Evolutionary conservation across 2,797 vertebrate genomes (phyloP), one percentile per base, ranked within the genome.

Genomic region (Geotrypetes seraphini): DNA sequence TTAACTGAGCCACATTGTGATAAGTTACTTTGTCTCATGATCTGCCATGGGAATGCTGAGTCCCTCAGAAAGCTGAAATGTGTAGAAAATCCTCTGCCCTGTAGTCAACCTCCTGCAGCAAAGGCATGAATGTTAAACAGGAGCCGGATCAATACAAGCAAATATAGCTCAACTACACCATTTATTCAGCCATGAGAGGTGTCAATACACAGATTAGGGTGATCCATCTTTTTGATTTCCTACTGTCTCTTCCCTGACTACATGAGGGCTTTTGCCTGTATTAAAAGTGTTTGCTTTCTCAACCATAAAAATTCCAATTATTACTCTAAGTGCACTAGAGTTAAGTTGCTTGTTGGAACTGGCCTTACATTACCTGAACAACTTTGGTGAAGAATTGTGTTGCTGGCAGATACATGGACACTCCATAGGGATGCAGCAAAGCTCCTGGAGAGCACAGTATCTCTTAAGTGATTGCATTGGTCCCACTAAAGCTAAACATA

Each of bases 131-230:
- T 96, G 86, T 86, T 91, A 91, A 96, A 70, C 81, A 91, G 88
- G 63, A 60, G 47, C 35, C 39, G 60, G 75, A 91, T 94, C 90
- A 72, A 96, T 92, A 87, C 78, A 84, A 83, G 87, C 86, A 88
- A 94, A 92, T 87, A 88, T 88, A 90, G 85, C 89, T 91, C 86
- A 92, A 96, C 89, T 91, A 85, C 78, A 76, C 83, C 90, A 91
- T 94, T 92, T 92, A 90, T 92, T 90, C 86, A 88, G 81, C 87
- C 83, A 85, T 90, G 89, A 91, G 88, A 89, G 85, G 89, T 88
- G 89, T 91, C 89, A 88, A 94, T 96, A 91, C 83, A 82, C 81
- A 89, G 88, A 90, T 90, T 91, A 90, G 84, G 82, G 87, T 88
- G 87, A 91, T 92, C 86, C 74, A 86, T 96, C 90, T 91, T 87